Conservation (phyloP, 2,888 invertebrate genomes). For the Tenthredo notha region DNA sequence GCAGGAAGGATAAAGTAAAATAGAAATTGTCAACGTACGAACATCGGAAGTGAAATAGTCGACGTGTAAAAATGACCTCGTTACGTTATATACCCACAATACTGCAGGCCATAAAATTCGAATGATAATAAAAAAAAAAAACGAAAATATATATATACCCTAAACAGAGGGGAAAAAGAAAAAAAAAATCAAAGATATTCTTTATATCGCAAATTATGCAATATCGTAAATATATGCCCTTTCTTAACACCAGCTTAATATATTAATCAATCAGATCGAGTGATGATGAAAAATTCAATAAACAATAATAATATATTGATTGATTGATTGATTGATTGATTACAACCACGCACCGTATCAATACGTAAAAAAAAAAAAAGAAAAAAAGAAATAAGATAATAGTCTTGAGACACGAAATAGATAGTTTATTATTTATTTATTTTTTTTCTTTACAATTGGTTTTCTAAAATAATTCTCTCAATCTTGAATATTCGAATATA, state of each 20-base stretch:
- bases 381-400: neutral
- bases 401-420: neutral
- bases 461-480: neutral
- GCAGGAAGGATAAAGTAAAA: slow-evolving; percentile 11
- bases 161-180: no score
- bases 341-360: neutral
- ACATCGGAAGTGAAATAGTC: slow-evolving; percentile 4
- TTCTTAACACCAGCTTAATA: neutral
- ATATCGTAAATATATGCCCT: slow-evolving; percentile 26
- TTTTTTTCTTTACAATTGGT: neutral
- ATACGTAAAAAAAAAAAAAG: no score
- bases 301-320: neutral
- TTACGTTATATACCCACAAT: slow-evolving; percentile 17
- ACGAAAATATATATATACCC: slow-evolving; percentile 36
- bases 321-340: no score
- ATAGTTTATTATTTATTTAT: neutral
- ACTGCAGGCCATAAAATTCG: slow-evolving; percentile 27
- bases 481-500: neutral
- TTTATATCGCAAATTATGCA: neutral
- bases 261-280: neutral
- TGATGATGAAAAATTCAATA: neutral
- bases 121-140: slow-evolving; percentile 39
- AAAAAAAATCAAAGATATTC: neutral
- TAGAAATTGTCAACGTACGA: slow-evolving; percentile 41
- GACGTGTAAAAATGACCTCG: slow-evolving; percentile 1